phyloP scores from a whole-genome alignment of 2,888 invertebrate genomes.

The Acrocera orbiculus region DNA sequence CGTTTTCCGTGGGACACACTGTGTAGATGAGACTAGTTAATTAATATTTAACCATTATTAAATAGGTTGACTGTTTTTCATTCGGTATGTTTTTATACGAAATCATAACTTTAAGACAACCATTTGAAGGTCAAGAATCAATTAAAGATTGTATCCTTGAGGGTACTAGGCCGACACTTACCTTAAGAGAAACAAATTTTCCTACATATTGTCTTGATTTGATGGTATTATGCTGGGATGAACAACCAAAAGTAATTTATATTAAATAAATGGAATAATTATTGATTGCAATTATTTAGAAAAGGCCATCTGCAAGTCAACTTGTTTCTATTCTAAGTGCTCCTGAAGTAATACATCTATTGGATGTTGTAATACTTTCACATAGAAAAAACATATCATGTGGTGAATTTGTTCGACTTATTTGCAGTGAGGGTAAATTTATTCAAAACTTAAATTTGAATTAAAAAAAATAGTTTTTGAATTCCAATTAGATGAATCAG shows the following conservation, averaged over 20 bases:
- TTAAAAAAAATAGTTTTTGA: background rate
- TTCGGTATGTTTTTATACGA: slow-evolving; percentile 98
- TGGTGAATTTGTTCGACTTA: slow-evolving; percentile 31
- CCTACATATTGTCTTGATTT: slow-evolving; percentile 80
- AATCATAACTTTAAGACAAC: slow-evolving; percentile 77
- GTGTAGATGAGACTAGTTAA: too few species aligned
- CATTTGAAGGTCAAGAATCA: slow-evolving; percentile 92
- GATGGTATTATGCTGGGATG: slow-evolving; percentile 94
- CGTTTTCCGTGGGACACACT: too few species aligned
- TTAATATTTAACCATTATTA: too few species aligned
- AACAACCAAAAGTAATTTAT: slow-evolving; percentile 41
- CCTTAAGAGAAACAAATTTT: slow-evolving; percentile 65
- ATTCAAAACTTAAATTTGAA: too few species aligned
- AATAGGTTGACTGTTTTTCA: slow-evolving; percentile 89
- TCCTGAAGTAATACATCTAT: slow-evolving; percentile 80
- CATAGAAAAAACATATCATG: slow-evolving; percentile 48
- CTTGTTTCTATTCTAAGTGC: slow-evolving; percentile 82
- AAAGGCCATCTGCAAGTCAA: slow-evolving; percentile 86
- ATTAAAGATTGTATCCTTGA: slow-evolving; percentile 93
- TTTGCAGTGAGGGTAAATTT: slow-evolving; percentile 32
- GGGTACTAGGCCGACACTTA: slow-evolving; percentile 78
- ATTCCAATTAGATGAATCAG: slow-evolving; percentile 32
- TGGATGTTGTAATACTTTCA: slow-evolving; percentile 58
- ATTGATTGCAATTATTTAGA: slow-evolving; percentile 18
- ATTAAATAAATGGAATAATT: too few species aligned